Percentiles rank a stretch among this genome's conserved stretches.
These are phyloP conservation scores for Phainopepla nitens DNA, from an alignment of 2,113 vertebrate genomes.

Conservation along the genomic window DNA sequence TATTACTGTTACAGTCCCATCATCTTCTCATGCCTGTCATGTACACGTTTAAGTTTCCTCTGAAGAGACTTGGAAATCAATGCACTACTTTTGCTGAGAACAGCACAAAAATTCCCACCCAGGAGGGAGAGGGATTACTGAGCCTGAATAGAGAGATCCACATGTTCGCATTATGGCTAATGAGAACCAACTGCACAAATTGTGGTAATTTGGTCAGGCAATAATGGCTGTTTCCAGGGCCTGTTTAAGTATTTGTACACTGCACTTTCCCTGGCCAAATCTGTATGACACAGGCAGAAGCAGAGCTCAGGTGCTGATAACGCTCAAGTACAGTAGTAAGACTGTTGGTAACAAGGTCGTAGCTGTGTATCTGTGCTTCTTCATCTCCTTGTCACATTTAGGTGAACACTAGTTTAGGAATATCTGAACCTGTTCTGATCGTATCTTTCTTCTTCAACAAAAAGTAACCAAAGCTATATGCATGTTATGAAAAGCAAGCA, in stretches of 20 bases:
- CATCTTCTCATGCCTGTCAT: not conserved
- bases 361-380: not conserved
- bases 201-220: not conserved
- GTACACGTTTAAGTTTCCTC: not conserved
- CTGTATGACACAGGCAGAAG: not conserved
- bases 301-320: not conserved
- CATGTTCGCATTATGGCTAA: not conserved
- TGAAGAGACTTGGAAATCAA: not conserved
- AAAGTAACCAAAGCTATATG: not conserved
- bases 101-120: not conserved
- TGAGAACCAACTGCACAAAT: not conserved
- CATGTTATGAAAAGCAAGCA: not conserved
- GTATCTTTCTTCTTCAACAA: not conserved
- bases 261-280: not conserved
- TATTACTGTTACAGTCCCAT: not conserved
- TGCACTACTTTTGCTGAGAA: not conserved
- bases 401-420: not conserved
- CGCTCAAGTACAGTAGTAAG: fast-evolving
- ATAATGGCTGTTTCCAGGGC: not conserved
- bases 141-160: not conserved
- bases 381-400: not conserved
- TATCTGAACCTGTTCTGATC: not conserved
- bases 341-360: not conserved
- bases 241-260: not conserved
- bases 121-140: not conserved